These are phyloP conservation scores for Hecatera dysodea DNA, from an alignment of 2,888 invertebrate species.

Conservation along the genomic window DNA sequence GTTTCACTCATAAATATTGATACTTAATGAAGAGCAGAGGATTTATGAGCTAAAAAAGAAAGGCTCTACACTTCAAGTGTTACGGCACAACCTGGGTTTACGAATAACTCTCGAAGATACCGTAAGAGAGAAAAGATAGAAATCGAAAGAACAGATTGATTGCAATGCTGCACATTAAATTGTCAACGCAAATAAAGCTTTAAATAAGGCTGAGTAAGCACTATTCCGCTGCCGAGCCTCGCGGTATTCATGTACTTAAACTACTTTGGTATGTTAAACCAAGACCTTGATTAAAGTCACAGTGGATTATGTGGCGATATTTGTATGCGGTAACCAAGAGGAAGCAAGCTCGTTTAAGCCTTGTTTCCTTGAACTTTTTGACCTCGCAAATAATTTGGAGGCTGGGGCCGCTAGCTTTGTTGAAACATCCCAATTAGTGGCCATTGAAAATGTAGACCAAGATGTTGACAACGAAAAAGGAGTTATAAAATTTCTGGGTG, in stretches of 20 bases:
- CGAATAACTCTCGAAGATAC: neutral
- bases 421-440: conserved; percentile 42
- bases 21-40: neutral
- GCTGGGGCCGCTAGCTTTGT: conserved; percentile 33
- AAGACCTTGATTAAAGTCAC: conserved; percentile 54
- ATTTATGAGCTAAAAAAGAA: conserved; percentile 19
- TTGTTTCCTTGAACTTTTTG: conserved; percentile 64
- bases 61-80: neutral
- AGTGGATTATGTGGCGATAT: conserved; percentile 49
- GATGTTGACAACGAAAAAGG: conserved; percentile 20
- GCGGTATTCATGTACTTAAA: conserved; percentile 16
- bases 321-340: conserved; percentile 57
- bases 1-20: conserved; percentile 4
- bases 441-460: conserved; percentile 40
- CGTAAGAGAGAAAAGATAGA: neutral
- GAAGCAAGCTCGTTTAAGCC: conserved; percentile 54
- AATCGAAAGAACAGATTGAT: neutral
- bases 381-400: conserved; percentile 55
- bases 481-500: neutral
- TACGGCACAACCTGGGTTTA: neutral
- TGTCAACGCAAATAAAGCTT: neutral
- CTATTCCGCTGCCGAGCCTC: neutral
- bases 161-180: neutral
- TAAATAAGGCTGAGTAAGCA: neutral
- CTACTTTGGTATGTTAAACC: conserved; percentile 12